Conservation (phyloP, 2,888 invertebrate genomes). For the Volucella bombylans region DNA sequence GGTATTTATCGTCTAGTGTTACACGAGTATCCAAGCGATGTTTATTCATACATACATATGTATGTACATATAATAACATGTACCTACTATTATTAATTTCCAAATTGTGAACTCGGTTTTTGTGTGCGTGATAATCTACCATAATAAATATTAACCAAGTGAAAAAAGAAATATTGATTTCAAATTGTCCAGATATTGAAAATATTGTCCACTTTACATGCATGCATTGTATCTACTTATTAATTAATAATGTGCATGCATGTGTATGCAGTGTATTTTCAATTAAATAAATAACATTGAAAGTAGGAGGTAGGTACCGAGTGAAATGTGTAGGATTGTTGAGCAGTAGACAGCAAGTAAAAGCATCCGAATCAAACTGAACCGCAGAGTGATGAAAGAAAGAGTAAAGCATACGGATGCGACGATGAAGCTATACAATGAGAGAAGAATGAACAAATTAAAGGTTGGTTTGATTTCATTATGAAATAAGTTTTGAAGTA, state of each 20-base stretch:
- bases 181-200: neutral
- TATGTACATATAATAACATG: neutral
- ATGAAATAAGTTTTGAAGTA: neutral
- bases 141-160: neutral
- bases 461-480: conserved; percentile 49
- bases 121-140: conserved; percentile 3
- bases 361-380: neutral
- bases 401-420: conserved; percentile 57
- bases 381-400: conserved; percentile 48
- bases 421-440: conserved; percentile 47
- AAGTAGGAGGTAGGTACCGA: too few species aligned
- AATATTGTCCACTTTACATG: too few species aligned
- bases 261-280: too few species aligned
- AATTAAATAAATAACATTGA: too few species aligned
- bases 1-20: too few species aligned
- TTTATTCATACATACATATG: too few species aligned
- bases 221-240: too few species aligned
- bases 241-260: too few species aligned
- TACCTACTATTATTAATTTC: conserved; percentile 3
- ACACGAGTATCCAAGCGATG: too few species aligned
- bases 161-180: conserved; percentile 24
- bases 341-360: too few species aligned
- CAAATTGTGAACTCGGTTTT: neutral
- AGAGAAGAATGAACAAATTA: conserved; percentile 62
- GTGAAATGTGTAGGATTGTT: too few species aligned